phyloP scores from a whole-genome alignment of 2,888 invertebrate species.

The Pristionchus entomophagus region DNA sequence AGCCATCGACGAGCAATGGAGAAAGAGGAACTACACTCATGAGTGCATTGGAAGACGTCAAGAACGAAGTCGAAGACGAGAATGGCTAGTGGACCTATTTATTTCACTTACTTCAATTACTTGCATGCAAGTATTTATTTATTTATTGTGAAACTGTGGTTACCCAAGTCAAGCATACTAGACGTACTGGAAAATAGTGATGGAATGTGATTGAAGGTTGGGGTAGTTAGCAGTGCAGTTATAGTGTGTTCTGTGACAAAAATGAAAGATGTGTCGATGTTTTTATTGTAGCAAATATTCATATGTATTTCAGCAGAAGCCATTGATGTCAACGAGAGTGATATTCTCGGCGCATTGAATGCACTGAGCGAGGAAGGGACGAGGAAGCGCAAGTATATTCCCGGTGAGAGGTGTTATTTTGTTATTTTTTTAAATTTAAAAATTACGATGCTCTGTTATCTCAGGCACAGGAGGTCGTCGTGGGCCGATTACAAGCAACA shows the following conservation, averaged over 20 bases:
- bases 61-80: neutral
- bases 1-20: neutral
- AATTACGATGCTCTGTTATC: neutral
- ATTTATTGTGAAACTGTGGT: no score
- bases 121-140: no score
- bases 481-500: neutral
- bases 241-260: no score
- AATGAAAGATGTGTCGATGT: no score
- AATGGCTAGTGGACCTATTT: neutral
- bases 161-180: no score
- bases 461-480: neutral
- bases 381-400: neutral
- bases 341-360: neutral
- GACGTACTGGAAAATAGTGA: no score
- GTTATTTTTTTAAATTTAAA: neutral
- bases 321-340: neutral
- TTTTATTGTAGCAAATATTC: no score
- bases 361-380: neutral
- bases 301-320: neutral
- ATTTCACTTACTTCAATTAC: no score
- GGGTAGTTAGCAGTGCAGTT: no score
- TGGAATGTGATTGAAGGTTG: no score
- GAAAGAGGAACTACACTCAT: neutral
- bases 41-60: neutral
- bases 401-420: neutral